Conservation (phyloP, 92 coral and sea anemone genomes). For the Palythoa heliodiscus region DNA sequence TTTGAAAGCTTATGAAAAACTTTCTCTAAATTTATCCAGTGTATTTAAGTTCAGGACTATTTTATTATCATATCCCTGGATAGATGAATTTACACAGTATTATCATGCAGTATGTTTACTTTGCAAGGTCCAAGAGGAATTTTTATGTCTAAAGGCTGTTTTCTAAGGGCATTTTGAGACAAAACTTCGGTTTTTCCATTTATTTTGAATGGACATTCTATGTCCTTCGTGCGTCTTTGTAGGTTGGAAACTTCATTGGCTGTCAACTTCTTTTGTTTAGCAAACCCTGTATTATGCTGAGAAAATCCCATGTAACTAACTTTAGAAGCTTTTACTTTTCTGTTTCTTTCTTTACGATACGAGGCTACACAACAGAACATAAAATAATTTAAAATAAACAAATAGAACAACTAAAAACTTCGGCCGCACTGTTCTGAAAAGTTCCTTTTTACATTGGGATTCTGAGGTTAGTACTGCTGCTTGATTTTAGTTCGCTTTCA, state of each 20-base stretch:
- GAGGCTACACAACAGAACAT: too few relatives aligned
- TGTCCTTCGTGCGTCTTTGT: not conserved
- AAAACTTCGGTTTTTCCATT: not conserved
- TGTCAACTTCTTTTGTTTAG: constrained; percentile 5
- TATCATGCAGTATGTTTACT: not conserved
- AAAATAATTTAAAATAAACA: too few relatives aligned
- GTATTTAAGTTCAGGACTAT: too few relatives aligned
- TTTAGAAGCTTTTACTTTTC: not conserved
- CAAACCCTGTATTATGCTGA: constrained; percentile 17
- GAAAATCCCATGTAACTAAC: not conserved
- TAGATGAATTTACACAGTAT: too few relatives aligned
- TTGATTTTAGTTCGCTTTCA: too few relatives aligned
- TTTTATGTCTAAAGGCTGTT: not conserved
- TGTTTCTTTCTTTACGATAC: not conserved
- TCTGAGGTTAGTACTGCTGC: too few relatives aligned
- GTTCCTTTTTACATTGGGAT: too few relatives aligned
- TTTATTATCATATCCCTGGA: too few relatives aligned
- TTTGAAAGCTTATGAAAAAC: too few relatives aligned
- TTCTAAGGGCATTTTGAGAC: not conserved
- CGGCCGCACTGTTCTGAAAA: too few relatives aligned
- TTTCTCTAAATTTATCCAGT: too few relatives aligned
- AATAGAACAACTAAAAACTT: too few relatives aligned
- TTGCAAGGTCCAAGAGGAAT: not conserved
- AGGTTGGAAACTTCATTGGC: not conserved
- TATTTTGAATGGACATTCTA: not conserved